Base-by-base conservation (phyloP, 2,113 vertebrate species). In the Chrysemys picta region DNA sequence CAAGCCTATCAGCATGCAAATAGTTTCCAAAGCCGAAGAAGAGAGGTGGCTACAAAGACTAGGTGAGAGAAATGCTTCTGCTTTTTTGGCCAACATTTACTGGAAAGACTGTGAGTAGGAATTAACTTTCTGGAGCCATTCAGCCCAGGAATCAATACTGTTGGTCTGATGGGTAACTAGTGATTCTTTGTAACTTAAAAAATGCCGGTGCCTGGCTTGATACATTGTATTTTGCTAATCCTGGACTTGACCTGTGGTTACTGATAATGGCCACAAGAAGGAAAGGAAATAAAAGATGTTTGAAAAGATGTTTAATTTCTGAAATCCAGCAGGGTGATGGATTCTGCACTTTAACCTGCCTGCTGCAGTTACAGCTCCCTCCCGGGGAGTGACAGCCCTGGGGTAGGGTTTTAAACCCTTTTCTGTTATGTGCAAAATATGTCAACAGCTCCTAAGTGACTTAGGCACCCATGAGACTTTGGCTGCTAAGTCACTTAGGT, bases 121-220 rank as follows among this genome's bases (percentile, higher is more conserved):
- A 92, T 94, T 0, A 2, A 1, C 90, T 95, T 85, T 6, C 0
- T 2, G 76, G 17, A 78, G 49, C 1, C 12, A 0, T 86, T 85
- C 90, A 76, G 69, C 59, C 89, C 82, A 81, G 76, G 8, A n/a
- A 35, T 95, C 82, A 9, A 29, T 89, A 62, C 9, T 90, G 5
- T 84, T 83, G 35, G 53, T 92, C 53, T 78, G 24, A 27, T 7
- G 16, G 49, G 75, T 81, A 86, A 82, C 78, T 82, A 35, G 85
- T 4, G 8, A 47, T 72, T 7, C 8, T 35, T 24, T 16, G 6
- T 0, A 1, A 87, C 82, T n/a, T 81, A 87, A 96, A 81, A n/a
- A 47, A 45, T 14, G 0, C 0, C 45, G 11, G 31, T 0, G 0
- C 83, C 76, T 79, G 50, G 50, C 80, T 92, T 0, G 1, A 50